Evolutionary conservation across 2,113 vertebrate species (phyloP).

Genomic region (Tachysurus vachellii): DNA sequence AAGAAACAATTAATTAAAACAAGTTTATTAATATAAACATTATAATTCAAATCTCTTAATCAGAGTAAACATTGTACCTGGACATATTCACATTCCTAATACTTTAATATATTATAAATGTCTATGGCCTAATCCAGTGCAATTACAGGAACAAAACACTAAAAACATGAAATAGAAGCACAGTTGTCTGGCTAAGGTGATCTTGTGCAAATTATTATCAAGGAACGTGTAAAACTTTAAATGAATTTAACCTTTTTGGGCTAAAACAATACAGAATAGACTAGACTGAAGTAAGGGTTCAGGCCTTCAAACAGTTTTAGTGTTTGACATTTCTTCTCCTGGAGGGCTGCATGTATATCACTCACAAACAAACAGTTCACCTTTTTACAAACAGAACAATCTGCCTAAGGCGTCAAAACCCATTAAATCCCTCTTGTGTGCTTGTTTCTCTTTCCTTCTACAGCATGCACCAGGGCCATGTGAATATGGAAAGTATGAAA

Average conservation of each 20-base stretch:
- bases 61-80: neutral
- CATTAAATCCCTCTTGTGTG: constrained; percentile 53
- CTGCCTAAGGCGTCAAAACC: constrained; percentile 59
- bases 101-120: neutral
- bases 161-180: neutral
- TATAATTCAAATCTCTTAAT: neutral
- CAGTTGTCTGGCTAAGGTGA: neutral
- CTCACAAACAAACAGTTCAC: constrained; percentile 60
- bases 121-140: neutral
- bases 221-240: constrained; percentile 26
- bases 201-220: neutral
- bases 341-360: constrained; percentile 50
- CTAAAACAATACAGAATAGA: neutral
- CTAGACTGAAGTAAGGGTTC: constrained; percentile 30
- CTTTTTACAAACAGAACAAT: constrained; percentile 55
- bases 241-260: constrained; percentile 39
- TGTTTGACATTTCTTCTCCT: constrained; percentile 37
- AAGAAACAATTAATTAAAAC: neutral
- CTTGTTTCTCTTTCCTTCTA: constrained; percentile 23
- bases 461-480: constrained; percentile 27
- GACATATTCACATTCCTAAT: neutral
- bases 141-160: constrained; percentile 11
- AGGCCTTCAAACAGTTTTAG: constrained; percentile 40
- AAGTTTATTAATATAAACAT: neutral
- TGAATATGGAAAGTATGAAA: constrained; percentile 54